Evolutionary conservation across 2,888 invertebrate species (phyloP), one percentile per base, ranked within the genome.

Genomic region (Himalopsyche anomala): DNA sequence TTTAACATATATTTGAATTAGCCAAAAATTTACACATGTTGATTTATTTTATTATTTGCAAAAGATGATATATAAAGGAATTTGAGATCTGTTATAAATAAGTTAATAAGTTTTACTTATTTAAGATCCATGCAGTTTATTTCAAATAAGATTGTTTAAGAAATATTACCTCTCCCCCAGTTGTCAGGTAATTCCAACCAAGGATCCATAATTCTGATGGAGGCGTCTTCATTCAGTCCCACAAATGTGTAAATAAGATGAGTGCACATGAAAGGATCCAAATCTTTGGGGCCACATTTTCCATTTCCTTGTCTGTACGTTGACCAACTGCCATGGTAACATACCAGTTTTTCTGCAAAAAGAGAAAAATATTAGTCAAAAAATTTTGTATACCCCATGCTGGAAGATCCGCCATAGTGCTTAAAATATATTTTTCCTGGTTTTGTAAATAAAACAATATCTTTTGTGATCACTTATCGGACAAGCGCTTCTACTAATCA

Each of bases 261-360:
- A 0, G 97, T 96, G 90, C 97, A 97, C 0, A 96, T 91, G 15
- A 91, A 91, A 0, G 96, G 94, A 89, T 96, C 94, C 80, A 97
- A 95, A 87, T 96, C 89, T 11, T 93, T 92, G 0, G 96, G 94
- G 12, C 94, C 92, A 89, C 95, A 96, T 90, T 95, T 93, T 0
- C 96, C 97, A 82, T 92, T 90, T 0, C 94, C 94, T 0, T 90
- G 90, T 51, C 97, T 94, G 89, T 96, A 96, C 0, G 94, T 94
- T 0, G 97, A 94, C 97, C 97, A 97, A 12, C 95, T 95, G 4
- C 96, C 96, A 89, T 95, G 95, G 91, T 97, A 97, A 89, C 97
- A 97, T 9, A 85, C 40, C 11, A 87, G 45, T 95, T 79, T 40
- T 45, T 84, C 87, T 87, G 82, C 2, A 81, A 62, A 40, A 40